phyloP scores from a whole-genome alignment of 92 coral and sea anemone species.

The Pocillopora meandrina region DNA sequence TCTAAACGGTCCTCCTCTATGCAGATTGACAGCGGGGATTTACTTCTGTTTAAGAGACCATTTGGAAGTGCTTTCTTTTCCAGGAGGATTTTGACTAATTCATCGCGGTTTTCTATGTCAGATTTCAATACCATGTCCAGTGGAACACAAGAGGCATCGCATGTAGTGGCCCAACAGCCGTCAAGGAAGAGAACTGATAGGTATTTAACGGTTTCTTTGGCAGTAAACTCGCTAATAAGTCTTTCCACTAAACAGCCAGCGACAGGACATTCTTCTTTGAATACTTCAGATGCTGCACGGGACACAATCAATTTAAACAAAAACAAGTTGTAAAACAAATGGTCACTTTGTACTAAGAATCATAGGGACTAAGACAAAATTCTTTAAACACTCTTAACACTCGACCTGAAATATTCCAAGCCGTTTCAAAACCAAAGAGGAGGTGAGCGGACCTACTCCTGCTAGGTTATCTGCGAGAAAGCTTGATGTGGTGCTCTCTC shows the following conservation, averaged over 20 bases:
- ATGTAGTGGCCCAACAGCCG: conserved; percentile 9
- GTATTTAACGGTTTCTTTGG: not conserved
- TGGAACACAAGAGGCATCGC: conserved; percentile 70
- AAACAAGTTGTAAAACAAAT: too few species aligned
- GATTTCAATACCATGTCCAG: conserved; percentile 59
- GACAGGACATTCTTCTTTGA: not conserved
- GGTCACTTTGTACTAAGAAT: too few species aligned
- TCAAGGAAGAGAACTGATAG: not conserved
- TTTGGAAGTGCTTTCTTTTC: not conserved
- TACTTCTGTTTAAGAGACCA: too few species aligned
- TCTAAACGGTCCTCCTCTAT: too few species aligned
- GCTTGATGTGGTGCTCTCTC: too few species aligned
- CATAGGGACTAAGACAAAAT: too few species aligned
- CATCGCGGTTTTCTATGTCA: conserved; percentile 21
- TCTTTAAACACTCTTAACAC: too few species aligned
- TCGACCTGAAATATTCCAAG: too few species aligned
- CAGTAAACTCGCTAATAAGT: not conserved
- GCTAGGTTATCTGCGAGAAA: too few species aligned
- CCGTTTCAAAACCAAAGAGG: too few species aligned
- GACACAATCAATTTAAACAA: not conserved
- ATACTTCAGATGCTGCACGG: not conserved
- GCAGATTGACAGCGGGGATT: too few species aligned
- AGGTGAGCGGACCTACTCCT: too few species aligned
- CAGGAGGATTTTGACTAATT: conserved; percentile 49
- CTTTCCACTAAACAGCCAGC: not conserved